Conservation (phyloP, 2,113 vertebrate species). For the Colossoma macropomum region DNA sequence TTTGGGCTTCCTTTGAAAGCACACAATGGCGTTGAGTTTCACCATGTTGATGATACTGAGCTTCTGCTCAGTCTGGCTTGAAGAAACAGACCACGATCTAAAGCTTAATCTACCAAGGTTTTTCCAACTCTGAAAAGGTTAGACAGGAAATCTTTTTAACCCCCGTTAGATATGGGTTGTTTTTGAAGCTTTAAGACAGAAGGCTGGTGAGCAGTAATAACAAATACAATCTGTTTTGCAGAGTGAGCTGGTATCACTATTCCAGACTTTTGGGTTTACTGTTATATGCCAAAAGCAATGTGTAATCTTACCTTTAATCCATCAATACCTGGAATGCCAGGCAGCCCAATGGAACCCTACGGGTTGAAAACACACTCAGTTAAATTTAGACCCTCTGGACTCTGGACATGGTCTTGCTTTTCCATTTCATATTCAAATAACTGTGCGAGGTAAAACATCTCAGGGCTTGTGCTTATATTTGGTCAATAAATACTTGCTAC, state of each 20-base stretch:
- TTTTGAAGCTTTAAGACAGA: slow-evolving; percentile 14
- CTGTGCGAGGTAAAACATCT: background rate
- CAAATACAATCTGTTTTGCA: slow-evolving; percentile 16
- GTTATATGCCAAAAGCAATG: background rate
- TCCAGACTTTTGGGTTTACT: background rate
- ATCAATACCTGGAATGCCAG: slow-evolving; percentile 86
- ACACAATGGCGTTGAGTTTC: slow-evolving; percentile 24
- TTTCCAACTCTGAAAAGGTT: slow-evolving; percentile 4
- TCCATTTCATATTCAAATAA: background rate
- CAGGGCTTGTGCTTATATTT: background rate
- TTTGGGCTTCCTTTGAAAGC: background rate
- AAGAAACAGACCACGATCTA: background rate
- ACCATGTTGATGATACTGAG: background rate
- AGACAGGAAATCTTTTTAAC: slow-evolving; percentile 24
- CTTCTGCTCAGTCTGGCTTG: background rate
- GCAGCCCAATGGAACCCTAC: slow-evolving; percentile 86
- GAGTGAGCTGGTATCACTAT: background rate
- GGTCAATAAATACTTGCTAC: background rate
- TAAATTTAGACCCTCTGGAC: background rate
- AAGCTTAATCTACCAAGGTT: background rate
- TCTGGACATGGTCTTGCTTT: background rate
- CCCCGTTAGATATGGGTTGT: background rate
- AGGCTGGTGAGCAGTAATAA: slow-evolving; percentile 17
- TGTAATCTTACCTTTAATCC: slow-evolving; percentile 88
- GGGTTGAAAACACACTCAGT: slow-evolving; percentile 45